Conservation (phyloP, 1,140 invertebrate species). For the Magallana ariakensis region DNA sequence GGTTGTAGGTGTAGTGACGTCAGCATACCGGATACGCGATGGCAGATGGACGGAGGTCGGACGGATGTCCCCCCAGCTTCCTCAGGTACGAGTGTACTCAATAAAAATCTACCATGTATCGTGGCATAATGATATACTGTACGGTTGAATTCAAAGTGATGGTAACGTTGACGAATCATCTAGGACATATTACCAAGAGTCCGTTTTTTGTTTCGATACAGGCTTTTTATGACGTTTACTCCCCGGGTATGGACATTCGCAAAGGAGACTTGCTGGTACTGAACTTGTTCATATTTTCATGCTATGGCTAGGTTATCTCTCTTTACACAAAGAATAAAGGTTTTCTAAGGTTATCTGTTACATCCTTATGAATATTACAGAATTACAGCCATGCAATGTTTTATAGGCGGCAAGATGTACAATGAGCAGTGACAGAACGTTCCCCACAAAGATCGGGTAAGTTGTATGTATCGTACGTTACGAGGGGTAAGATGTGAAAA, state of each 20-base stretch:
- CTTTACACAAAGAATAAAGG: no score
- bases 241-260: constrained; percentile 59
- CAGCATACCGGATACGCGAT: constrained; percentile 76
- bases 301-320: no score
- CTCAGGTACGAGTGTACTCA: constrained; percentile 69
- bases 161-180: no score
- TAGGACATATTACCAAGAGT: no score
- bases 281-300: neutral
- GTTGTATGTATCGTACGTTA: neutral
- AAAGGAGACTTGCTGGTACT: constrained; percentile 71
- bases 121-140: no score
- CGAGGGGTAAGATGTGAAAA: neutral
- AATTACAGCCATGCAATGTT: no score
- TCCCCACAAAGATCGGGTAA: constrained; percentile 48
- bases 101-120: no score
- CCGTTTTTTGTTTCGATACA: constrained; percentile 42
- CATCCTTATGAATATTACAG: no score
- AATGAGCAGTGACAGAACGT: constrained; percentile 64
- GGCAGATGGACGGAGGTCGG: constrained; percentile 78
- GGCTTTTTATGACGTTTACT: constrained; percentile 74
- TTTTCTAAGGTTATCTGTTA: no score
- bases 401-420: constrained; percentile 77
- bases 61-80: constrained; percentile 77
- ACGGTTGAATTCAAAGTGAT: no score
- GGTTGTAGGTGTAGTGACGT: constrained; percentile 73